phyloP scores from a whole-genome alignment of 1,140 invertebrate species.

The Rhynchophorus ferrugineus region DNA sequence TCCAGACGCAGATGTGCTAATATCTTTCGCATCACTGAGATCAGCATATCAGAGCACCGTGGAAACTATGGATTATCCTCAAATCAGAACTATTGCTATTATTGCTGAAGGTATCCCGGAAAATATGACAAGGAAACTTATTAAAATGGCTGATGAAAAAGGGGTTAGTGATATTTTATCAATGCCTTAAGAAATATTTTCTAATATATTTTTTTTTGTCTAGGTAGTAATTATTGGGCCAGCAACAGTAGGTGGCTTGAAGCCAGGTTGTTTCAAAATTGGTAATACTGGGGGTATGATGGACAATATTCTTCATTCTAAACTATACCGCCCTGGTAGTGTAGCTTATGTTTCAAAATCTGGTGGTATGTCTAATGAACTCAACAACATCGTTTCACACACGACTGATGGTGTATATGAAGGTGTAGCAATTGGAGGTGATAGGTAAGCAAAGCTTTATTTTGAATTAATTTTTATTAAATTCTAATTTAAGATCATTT shows the following conservation, averaged over 20 bases:
- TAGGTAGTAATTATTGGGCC: conserved; percentile 86
- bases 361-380: conserved; percentile 98
- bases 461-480: too few relatives aligned
- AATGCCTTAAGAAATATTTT: not conserved
- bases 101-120: conserved; percentile 99
- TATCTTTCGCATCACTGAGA: conserved; percentile 97
- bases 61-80: conserved; percentile 84
- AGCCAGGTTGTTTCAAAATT: conserved; percentile 99
- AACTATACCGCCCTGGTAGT: conserved; percentile 92
- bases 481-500: too few relatives aligned
- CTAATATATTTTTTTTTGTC: not conserved
- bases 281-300: conserved; percentile 98
- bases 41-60: conserved; percentile 97
- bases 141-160: conserved; percentile 76
- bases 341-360: conserved; percentile 97
- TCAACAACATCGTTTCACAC: conserved; percentile 98
- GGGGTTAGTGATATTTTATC: conserved; percentile 1
- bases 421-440: conserved; percentile 98
- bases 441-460: conserved; percentile 56
- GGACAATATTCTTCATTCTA: conserved; percentile 97
- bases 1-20: conserved; percentile 86
- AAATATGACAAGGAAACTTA: conserved; percentile 93
- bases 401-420: conserved; percentile 96
- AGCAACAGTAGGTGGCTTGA: conserved; percentile 96
- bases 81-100: conserved; percentile 95